Conservation (phyloP, 2,888 invertebrate genomes). For the Lasius fuliginosus region DNA sequence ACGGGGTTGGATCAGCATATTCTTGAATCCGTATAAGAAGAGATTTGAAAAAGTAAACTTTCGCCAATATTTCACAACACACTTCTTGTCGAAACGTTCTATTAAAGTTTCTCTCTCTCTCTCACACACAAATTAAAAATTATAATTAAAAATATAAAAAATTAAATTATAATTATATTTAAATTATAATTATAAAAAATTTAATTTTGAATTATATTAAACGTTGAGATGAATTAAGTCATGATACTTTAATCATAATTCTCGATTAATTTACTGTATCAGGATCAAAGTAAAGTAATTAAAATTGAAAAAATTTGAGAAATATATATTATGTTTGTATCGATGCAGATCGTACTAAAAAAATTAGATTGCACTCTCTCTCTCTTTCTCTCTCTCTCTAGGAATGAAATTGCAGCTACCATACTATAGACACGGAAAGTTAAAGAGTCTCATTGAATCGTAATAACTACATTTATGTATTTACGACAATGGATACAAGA, state of each 20-base stretch:
- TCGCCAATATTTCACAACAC: neutral
- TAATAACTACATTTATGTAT: conserved; percentile 13
- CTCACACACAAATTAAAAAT: conserved; percentile 1
- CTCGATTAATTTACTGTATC: neutral
- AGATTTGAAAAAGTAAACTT: neutral
- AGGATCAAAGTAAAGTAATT: conserved; percentile 8
- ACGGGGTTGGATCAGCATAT: no score
- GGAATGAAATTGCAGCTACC: neutral
- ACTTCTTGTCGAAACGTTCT: neutral
- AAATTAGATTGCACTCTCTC: neutral
- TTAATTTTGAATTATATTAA: neutral
- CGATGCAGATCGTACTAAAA: neutral
- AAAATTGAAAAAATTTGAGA: neutral
- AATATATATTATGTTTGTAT: neutral
- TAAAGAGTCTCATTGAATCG: neutral
- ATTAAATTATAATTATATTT: neutral
- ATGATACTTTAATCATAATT: neutral
- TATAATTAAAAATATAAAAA: neutral
- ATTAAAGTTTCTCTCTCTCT: neutral
- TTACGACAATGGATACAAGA: neutral
- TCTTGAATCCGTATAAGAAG: neutral
- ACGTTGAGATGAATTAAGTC: neutral
- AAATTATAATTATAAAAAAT: neutral
- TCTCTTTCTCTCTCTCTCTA: neutral
- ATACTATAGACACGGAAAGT: neutral